phyloP scores from a whole-genome alignment of 2,113 vertebrate genomes.

The Brevimyrus niger region DNA sequence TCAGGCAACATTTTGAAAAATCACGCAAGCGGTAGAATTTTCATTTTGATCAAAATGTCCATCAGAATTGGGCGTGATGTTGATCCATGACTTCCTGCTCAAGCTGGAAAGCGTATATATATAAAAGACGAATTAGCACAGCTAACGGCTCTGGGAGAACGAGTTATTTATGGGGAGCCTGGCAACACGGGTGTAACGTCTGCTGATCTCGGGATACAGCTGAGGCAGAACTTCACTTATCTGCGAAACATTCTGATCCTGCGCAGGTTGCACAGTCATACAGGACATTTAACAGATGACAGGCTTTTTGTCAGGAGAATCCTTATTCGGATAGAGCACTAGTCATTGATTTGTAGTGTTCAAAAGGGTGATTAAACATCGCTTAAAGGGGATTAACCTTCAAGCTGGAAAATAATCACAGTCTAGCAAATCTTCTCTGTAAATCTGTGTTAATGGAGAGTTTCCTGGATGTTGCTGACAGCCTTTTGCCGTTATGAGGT shows the following conservation, averaged over 20 bases:
- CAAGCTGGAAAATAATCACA: slow-evolving; percentile 12
- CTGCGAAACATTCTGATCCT: background rate
- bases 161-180: background rate
- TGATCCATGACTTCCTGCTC: background rate
- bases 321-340: background rate
- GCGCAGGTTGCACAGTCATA: background rate
- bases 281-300: slow-evolving; percentile 9
- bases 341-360: slow-evolving; percentile 15
- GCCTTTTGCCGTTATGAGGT: background rate
- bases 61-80: background rate
- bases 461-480: background rate
- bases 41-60: background rate
- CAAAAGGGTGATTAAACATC: slow-evolving; percentile 22
- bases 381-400: slow-evolving; percentile 26
- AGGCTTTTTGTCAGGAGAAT: background rate
- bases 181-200: background rate
- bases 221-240: background rate
- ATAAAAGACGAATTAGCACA: background rate
- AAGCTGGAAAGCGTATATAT: background rate
- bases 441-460: slow-evolving; percentile 21
- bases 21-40: background rate
- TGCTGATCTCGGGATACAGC: background rate
- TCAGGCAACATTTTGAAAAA: background rate
- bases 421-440: slow-evolving; percentile 5
- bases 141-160: background rate